phyloP scores from a whole-genome alignment of 1,140 invertebrate species.

The Samia ricini region DNA sequence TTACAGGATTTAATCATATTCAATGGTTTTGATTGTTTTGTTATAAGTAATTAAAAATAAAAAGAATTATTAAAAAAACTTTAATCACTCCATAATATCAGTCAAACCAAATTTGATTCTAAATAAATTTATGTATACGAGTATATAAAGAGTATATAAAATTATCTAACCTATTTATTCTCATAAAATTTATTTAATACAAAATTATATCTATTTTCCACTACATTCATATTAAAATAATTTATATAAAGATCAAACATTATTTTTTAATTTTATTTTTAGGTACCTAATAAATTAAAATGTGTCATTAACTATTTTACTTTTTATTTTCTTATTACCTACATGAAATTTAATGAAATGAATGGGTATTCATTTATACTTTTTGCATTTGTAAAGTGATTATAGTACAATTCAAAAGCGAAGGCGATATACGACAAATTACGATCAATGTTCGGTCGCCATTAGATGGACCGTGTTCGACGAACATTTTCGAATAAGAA shows the following conservation, averaged over 20 bases:
- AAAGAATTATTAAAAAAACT: not conserved
- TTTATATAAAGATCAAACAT: not conserved
- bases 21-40: too few relatives aligned
- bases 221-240: not conserved
- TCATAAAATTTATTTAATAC: not conserved
- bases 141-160: not conserved
- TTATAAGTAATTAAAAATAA: slow-evolving; percentile 8
- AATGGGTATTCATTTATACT: too few relatives aligned
- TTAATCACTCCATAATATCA: slow-evolving; percentile 21
- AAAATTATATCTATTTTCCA: not conserved
- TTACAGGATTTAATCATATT: too few relatives aligned
- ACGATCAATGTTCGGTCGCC: too few relatives aligned
- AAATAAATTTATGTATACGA: not conserved
- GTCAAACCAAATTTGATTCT: slow-evolving; percentile 8
- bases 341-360: too few relatives aligned
- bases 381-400: too few relatives aligned
- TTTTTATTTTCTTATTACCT: too few relatives aligned
- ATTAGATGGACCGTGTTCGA: too few relatives aligned
- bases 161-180: not conserved
- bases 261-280: not conserved
- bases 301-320: not conserved
- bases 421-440: too few relatives aligned
- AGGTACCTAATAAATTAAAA: not conserved
- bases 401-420: too few relatives aligned
- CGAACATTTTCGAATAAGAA: too few relatives aligned